Percentiles rank a stretch among this genome's conserved stretches.
Conservation (phyloP, 2,888 invertebrate genomes). For the Gryllus longicercus region DNA sequence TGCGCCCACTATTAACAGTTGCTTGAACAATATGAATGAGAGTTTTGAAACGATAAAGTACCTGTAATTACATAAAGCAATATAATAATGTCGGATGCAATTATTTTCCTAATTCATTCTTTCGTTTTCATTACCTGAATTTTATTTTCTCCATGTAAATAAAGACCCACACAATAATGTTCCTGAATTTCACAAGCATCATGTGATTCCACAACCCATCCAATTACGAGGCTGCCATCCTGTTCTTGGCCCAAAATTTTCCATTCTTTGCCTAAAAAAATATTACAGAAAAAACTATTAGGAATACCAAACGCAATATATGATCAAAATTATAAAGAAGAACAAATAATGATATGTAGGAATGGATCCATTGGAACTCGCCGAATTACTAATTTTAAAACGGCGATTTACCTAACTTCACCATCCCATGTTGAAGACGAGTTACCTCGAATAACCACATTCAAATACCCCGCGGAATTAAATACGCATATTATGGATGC, state of each 20-base stretch:
- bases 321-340: too few species aligned
- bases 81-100: background rate
- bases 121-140: constrained; percentile 45
- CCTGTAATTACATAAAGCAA: constrained; percentile 41
- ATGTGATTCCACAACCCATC: constrained; percentile 55
- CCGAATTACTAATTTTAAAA: too few species aligned
- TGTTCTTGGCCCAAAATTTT: constrained; percentile 77
- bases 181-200: background rate
- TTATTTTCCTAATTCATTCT: too few species aligned
- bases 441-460: too few species aligned
- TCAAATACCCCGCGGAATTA: too few species aligned
- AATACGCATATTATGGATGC: too few species aligned
- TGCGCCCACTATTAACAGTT: constrained; percentile 66
- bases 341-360: too few species aligned
- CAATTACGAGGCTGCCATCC: constrained; percentile 67
- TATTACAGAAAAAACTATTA: too few species aligned
- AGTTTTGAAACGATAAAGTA: constrained; percentile 61
- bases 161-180: constrained; percentile 56
- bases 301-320: too few species aligned
- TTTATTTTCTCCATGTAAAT: constrained; percentile 58
- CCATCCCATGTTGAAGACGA: too few species aligned
- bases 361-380: too few species aligned
- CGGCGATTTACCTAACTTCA: too few species aligned
- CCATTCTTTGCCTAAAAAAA: constrained; percentile 66
- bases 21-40: constrained; percentile 73